Percentiles rank a stretch among this genome's conserved stretches.
phyloP scores from a whole-genome alignment of 2,888 invertebrate genomes.

The Sycophila texana region DNA sequence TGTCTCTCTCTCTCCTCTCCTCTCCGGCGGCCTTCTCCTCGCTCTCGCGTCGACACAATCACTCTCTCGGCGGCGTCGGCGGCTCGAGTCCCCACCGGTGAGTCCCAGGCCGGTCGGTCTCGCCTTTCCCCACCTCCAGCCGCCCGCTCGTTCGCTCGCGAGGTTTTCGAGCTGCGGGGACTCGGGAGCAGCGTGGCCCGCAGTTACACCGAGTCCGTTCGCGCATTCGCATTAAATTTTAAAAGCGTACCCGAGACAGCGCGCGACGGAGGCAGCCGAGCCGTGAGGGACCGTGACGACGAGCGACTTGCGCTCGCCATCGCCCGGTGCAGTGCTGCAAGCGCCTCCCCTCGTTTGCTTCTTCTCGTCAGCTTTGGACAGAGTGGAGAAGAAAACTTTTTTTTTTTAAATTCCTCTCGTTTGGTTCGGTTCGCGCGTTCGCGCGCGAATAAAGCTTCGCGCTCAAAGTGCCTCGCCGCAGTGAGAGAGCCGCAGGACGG shows the following conservation, averaged over 20 bases:
- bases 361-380: no score
- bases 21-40: constrained; percentile 17
- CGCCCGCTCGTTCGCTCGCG: constrained; percentile 45
- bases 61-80: constrained; percentile 30
- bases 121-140: constrained; percentile 42
- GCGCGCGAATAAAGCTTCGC: no score
- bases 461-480: background rate
- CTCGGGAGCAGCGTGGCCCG: constrained; percentile 69
- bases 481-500: background rate
- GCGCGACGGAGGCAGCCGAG: background rate
- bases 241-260: background rate
- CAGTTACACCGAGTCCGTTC: constrained; percentile 75
- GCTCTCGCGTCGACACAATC: constrained; percentile 45
- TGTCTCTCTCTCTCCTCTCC: constrained; percentile 53
- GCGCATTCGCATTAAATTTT: constrained; percentile 73
- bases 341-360: no score
- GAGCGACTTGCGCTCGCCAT: background rate
- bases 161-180: constrained; percentile 64
- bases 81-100: constrained; percentile 49
- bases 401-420: no score
- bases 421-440: no score
- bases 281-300: background rate
- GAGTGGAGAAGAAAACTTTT: no score
- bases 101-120: constrained; percentile 42
- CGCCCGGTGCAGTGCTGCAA: background rate